A percentile compares a stretch with the other conserved stretches of the same genome.
Evolutionary conservation across 2,888 invertebrate genomes (phyloP).

Genomic region (Actias luna): DNA sequence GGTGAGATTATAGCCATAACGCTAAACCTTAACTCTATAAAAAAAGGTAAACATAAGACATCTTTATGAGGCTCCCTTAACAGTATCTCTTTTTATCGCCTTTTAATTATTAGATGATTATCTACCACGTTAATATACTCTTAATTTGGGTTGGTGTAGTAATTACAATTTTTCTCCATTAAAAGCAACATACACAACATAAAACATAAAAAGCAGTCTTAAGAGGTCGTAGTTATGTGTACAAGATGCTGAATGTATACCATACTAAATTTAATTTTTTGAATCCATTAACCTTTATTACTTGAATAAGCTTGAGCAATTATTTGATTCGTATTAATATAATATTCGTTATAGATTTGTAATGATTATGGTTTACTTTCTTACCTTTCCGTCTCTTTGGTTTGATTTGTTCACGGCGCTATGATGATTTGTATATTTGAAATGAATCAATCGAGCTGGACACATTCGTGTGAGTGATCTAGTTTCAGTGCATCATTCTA

Average conservation of each 20-base stretch:
- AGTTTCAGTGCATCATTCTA: constrained; percentile 15
- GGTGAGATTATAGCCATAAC: too few species aligned
- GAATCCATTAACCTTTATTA: background rate
- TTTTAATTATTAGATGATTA: too few species aligned
- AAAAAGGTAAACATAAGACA: too few species aligned
- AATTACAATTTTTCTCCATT: too few species aligned
- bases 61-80: too few species aligned
- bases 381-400: background rate
- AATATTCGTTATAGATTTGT: background rate
- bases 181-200: too few species aligned
- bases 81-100: too few species aligned
- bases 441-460: background rate
- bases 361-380: background rate
- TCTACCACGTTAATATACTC: too few species aligned
- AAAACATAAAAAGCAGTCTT: background rate
- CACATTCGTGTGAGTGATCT: constrained; percentile 9
- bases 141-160: too few species aligned
- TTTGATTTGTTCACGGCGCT: background rate
- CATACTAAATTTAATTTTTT: background rate
- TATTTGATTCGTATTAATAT: background rate
- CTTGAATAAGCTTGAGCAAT: background rate
- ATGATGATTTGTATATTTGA: background rate
- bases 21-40: too few species aligned
- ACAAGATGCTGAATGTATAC: background rate
- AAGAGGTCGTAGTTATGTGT: background rate